These are phyloP conservation scores for Alcis repandata DNA, from an alignment of 2,888 invertebrate species.

Conservation along the genomic window DNA sequence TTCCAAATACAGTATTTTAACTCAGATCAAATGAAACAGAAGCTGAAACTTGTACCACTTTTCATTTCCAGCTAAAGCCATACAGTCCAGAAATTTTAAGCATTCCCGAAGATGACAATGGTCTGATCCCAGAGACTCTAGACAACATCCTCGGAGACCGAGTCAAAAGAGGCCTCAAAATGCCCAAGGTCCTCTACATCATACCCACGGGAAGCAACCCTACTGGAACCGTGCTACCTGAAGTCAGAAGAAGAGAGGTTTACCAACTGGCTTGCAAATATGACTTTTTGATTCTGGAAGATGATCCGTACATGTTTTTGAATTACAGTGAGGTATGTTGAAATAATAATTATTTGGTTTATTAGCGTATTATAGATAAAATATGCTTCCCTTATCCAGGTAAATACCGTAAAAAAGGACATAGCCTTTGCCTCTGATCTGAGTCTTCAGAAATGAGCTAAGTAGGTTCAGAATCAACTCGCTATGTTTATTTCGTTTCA, in stretches of 20 bases:
- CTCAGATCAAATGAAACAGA: not conserved
- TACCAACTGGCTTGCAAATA: slow-evolving; percentile 92
- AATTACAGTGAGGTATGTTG: slow-evolving; percentile 88
- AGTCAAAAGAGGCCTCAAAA: slow-evolving; percentile 76
- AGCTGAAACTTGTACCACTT: not conserved
- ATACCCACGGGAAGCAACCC: slow-evolving; percentile 93
- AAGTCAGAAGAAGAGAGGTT: slow-evolving; percentile 89
- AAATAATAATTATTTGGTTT: not conserved
- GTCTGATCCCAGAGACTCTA: slow-evolving; percentile 88
- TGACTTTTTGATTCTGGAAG: slow-evolving; percentile 92
- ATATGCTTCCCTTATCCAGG: not conserved
- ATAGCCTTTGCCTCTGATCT: too few relatives aligned
- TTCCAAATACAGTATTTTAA: not conserved
- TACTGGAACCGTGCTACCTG: slow-evolving; percentile 89
- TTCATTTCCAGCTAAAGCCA: slow-evolving; percentile 87
- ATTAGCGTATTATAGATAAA: too few relatives aligned
- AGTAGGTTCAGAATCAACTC: too few relatives aligned
- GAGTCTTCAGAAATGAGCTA: too few relatives aligned
- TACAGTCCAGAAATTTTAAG: slow-evolving; percentile 88
- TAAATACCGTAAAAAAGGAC: too few relatives aligned
- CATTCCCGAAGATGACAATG: slow-evolving; percentile 90
- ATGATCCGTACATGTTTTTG: slow-evolving; percentile 93
- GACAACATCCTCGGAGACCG: slow-evolving; percentile 84
- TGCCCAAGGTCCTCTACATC: slow-evolving; percentile 91
- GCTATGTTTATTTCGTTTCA: too few relatives aligned